Percentiles rank a stretch among this genome's conserved stretches.
These are phyloP conservation scores for Sphaeridia pumilis DNA, from an alignment of 2,888 invertebrate genomes.

Conservation along the genomic window DNA sequence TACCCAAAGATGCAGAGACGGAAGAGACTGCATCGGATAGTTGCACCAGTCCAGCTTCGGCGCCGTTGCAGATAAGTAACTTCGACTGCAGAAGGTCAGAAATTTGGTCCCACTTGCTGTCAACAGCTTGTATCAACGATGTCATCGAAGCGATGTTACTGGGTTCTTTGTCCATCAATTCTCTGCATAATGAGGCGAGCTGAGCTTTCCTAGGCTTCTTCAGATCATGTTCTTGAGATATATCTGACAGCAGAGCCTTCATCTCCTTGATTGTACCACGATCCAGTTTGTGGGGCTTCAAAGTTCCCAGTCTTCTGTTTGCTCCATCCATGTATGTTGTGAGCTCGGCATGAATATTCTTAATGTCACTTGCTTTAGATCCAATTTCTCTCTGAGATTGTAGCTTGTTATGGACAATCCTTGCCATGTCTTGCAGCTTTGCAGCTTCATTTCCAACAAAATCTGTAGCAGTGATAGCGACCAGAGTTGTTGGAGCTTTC, in stretches of 20 bases:
- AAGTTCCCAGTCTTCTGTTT: background rate
- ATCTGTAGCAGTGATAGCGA: conserved; percentile 4
- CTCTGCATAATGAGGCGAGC: conserved; percentile 3
- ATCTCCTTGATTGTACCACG: background rate
- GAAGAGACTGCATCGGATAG: conserved; percentile 3
- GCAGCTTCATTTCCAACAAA: conserved; percentile 19
- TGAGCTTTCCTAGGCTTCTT: conserved; percentile 7
- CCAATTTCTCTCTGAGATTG: conserved; percentile 3
- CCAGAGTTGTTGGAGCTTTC: conserved; percentile 8
- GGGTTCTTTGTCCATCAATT: conserved; percentile 13
- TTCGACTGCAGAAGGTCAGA: conserved; percentile 8
- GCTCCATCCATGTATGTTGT: background rate
- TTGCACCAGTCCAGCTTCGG: background rate
- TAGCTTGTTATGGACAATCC: conserved; percentile 2
- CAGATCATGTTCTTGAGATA: background rate
- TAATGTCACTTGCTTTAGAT: conserved; percentile 7
- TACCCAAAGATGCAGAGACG: background rate
- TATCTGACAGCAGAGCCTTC: background rate
- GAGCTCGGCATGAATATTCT: conserved; percentile 9
- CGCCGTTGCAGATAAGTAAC: conserved; percentile 7
- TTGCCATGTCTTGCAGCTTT: conserved; percentile 20
- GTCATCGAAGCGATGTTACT: conserved; percentile 5
- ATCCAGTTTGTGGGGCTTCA: conserved; percentile 4
- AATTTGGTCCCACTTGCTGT: conserved; percentile 13
- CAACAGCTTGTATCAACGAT: conserved; percentile 6